Conservation (phyloP, 2,113 vertebrate genomes). For the Nipponia nippon region DNA sequence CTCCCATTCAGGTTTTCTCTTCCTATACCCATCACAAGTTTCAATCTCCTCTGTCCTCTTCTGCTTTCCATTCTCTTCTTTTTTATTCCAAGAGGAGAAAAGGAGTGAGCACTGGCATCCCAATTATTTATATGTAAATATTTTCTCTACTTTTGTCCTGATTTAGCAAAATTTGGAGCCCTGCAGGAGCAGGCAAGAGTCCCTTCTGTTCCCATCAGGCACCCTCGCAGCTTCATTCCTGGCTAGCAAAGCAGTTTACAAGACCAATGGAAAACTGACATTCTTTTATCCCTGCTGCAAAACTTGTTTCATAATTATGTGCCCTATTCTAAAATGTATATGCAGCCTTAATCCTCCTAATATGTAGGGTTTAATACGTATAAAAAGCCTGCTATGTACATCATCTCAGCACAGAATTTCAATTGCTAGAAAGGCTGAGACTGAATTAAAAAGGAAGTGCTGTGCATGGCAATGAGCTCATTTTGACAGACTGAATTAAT, state of each 20-base stretch:
- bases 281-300: slow-evolving; percentile 19
- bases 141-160: slow-evolving; percentile 27
- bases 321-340: slow-evolving; percentile 42
- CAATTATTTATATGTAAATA: slow-evolving; percentile 46
- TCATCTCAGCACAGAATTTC: slow-evolving; percentile 37
- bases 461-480: slow-evolving; percentile 51
- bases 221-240: neutral
- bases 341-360: slow-evolving; percentile 45
- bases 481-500: slow-evolving; percentile 52
- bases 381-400: slow-evolving; percentile 28
- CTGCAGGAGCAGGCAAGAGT: neutral
- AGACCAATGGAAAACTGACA: neutral
- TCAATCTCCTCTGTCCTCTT: neutral
- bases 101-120: neutral
- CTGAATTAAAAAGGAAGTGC: slow-evolving; percentile 22
- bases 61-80: neutral
- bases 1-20: neutral
- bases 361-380: slow-evolving; percentile 48
- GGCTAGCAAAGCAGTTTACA: slow-evolving; percentile 27
- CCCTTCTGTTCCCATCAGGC: slow-evolving; percentile 36
- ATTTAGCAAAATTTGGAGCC: slow-evolving; percentile 22
- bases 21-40: neutral
- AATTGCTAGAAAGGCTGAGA: slow-evolving; percentile 47
- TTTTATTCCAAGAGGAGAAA: neutral
- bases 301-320: slow-evolving; percentile 37